Evolutionary conservation across 2,797 vertebrate species (phyloP), one percentile per base, ranked within the genome.

Genomic region (Garrulus glandarius): DNA sequence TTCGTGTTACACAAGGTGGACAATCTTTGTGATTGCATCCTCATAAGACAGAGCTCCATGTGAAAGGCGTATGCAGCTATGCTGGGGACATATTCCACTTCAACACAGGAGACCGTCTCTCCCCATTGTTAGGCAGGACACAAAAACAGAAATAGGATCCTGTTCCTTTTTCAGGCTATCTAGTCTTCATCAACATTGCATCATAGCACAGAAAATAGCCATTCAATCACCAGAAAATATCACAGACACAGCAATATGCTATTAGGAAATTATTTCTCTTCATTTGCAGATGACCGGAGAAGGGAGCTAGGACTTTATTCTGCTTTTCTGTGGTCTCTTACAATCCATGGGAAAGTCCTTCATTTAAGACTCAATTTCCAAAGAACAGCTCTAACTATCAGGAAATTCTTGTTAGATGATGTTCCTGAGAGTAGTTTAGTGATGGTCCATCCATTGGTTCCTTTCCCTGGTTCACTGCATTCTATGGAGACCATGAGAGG

Each of bases 81-180:
- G 0, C 0, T 3, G 1, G 12, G 21, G 24, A 43, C 10, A 6
- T 52, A 53, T 1, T 65, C 26, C 18, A 5, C 43, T 52, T 89
- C 44, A 59, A 13, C 13, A 44, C n/a, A 60, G 37, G 16, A 91
- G 77, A 27, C 6, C 6, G 39, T 76, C 47, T 61, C 20, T 68
- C 11, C 19, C 5, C 1, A 4, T 27, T 47, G 11, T 74, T 43
- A 70, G 15, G 26, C 30, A 70, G n/a, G 27, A 8, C 22, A 70
- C 41, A 74, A 53, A 32, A 39, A 39, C 7, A 75, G 50, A 86
- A 68, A 49, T 39, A 80, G 10, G 9, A 22, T 34, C 30, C 9
- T 87, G 12, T 5, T 39, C 2, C 10, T 63, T 64, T 57, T 46
- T 80, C 41, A 70, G 56, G 22, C 22, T 76, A 12, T n/a, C 41